Percentiles rank a stretch among this genome's conserved stretches.
Conservation (phyloP, 2,113 vertebrate species). For the Myotis lucifugus region DNA sequence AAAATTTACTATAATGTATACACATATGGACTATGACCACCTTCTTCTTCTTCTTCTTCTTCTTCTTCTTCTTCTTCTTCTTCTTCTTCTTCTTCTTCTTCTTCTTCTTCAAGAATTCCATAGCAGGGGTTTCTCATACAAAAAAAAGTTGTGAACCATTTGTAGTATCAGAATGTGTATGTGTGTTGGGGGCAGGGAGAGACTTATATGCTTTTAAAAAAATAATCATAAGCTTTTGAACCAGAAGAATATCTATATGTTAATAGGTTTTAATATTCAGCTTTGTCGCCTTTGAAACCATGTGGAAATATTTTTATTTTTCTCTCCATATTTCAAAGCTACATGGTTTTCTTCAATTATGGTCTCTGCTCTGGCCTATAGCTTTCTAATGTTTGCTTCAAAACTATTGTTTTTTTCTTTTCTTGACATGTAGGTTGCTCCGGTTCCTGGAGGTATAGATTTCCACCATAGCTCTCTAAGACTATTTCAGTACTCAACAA, state of each 20-base stretch:
- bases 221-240: background rate
- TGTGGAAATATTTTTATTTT: too few relatives aligned
- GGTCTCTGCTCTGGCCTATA: background rate
- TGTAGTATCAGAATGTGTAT: background rate
- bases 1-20: background rate
- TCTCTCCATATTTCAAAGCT: background rate
- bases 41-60: too few relatives aligned
- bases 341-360: background rate
- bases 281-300: background rate
- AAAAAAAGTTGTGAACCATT: background rate
- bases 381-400: background rate
- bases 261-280: background rate
- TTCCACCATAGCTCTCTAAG: background rate
- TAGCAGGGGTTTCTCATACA: background rate
- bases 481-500: background rate
- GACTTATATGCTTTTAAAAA: background rate
- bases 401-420: background rate
- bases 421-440: background rate
- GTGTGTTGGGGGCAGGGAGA: fast-evolving
- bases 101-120: background rate
- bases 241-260: background rate
- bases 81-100: background rate
- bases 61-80: too few relatives aligned
- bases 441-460: background rate
- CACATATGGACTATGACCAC: background rate